Conservation (phyloP, 1,140 invertebrate genomes). For the Lucilia cuprina region DNA sequence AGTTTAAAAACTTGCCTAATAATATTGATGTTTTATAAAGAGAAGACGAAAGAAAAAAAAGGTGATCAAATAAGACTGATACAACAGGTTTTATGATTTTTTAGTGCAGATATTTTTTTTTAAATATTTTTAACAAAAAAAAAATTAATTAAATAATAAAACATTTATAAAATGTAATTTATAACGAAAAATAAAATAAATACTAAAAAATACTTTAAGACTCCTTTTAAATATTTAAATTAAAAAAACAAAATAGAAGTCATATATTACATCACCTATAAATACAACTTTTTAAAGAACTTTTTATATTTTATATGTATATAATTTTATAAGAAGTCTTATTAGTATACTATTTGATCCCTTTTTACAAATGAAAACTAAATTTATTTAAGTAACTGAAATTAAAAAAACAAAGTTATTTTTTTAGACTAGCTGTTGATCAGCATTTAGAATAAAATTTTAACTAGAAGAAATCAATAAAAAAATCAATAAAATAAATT, state of each 20-base stretch:
- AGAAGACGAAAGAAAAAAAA: not conserved
- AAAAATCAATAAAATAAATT: not conserved
- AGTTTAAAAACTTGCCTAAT: slow-evolving; percentile 1
- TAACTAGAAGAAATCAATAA: not conserved
- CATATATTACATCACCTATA: not conserved
- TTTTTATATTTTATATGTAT: not conserved
- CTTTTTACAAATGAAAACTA: not conserved
- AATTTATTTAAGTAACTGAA: not conserved
- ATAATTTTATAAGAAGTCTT: slow-evolving; percentile 7
- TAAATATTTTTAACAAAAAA: not conserved
- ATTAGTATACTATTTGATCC: slow-evolving; percentile 24
- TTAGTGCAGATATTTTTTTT: slow-evolving; percentile 4
- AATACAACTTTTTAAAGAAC: not conserved
- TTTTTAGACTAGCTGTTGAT: slow-evolving; percentile 21
- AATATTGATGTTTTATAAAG: slow-evolving; percentile 4
- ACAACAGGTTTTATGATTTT: slow-evolving; percentile 25
- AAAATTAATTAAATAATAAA: not conserved
- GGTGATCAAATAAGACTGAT: slow-evolving; percentile 31
- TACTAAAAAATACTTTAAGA: not conserved
- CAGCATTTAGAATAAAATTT: slow-evolving; percentile 20
- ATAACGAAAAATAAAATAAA: not conserved
- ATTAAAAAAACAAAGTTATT: slow-evolving; percentile 9
- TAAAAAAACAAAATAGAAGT: not conserved
- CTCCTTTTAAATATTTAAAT: no score
- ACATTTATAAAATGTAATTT: not conserved